phyloP scores from a whole-genome alignment of 1,140 invertebrate species.

The Ostrea denselamellosa region DNA sequence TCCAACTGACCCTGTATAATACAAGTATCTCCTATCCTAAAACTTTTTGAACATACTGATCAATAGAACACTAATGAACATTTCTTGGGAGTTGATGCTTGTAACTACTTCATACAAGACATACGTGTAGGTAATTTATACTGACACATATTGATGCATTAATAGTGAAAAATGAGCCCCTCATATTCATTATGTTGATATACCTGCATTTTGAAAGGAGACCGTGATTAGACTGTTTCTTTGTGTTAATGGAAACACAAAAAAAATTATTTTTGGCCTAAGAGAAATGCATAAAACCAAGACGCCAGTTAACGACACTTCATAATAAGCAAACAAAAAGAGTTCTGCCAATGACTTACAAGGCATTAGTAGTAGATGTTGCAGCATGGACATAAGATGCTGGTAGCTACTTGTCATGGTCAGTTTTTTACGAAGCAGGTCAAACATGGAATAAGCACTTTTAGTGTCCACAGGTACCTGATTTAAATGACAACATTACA shows the following conservation, averaged over 20 bases:
- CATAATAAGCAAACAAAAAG: neutral
- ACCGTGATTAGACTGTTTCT: too few species aligned
- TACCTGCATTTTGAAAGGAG: too few species aligned
- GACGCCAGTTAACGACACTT: too few species aligned
- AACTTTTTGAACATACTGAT: neutral
- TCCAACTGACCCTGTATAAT: neutral
- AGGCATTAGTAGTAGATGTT: slow-evolving; percentile 94
- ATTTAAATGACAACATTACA: neutral
- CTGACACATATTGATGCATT: too few species aligned
- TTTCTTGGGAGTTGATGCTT: too few species aligned
- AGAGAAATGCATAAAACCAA: too few species aligned
- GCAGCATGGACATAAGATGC: slow-evolving; percentile 93
- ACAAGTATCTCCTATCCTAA: neutral
- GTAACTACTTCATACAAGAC: too few species aligned
- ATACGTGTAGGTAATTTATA: too few species aligned
- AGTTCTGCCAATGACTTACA: slow-evolving; percentile 83
- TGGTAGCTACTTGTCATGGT: slow-evolving; percentile 95
- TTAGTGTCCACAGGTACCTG: slow-evolving; percentile 93
- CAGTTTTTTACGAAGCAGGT: slow-evolving; percentile 92
- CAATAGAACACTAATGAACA: neutral
- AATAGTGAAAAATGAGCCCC: too few species aligned
- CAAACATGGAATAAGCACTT: slow-evolving; percentile 96
- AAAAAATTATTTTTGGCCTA: too few species aligned
- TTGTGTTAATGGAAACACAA: too few species aligned
- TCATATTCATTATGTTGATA: too few species aligned